Evolutionary conservation across 1,140 invertebrate species (phyloP), one percentile per base, ranked within the genome.

Genomic region (Drosophila elegans): DNA sequence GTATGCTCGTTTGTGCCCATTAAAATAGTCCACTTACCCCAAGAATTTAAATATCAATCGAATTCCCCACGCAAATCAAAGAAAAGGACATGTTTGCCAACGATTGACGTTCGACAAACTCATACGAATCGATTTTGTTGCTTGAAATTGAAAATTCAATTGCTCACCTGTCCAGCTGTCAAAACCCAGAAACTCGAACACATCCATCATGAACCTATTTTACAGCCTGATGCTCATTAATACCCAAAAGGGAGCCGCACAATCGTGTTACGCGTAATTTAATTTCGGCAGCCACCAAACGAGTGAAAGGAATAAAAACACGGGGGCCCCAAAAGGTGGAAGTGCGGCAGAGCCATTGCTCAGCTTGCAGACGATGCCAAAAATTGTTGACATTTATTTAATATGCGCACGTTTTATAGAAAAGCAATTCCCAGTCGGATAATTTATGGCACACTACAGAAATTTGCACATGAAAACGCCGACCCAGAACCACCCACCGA

Each of bases 381-480:
- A 61, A 88, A 78, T 90, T 84, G 86, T 89, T 89, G 84, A 89
- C 84, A 89, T 89, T 89, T 89, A 89, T 89, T 89, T 89, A 89
- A 89, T 89, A 89, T 90, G 84, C 85, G 85, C 84, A 89, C 84
- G 84, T 90, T 89, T 90, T 90, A 89, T 89, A 90, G 85, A 89
- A 89, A 89, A 89, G 84, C 80, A 89, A 89, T 89, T 89, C 84
- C 84, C 84, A 85, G 84, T 80, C 77, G 84, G 88, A 84, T 89
- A 89, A 89, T 89, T 89, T 89, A 89, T 89, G 80, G 77, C 84
- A 80, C 77, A 89, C 85, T 90, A 90, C 85, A 90, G 82, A 90
- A 89, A 89, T 89, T 89, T 89, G 84, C 84, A 90, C 85, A 89
- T 84, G 80, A 83, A 84, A 84, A 84, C 62, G 80, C 38, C 68